Conservation (phyloP, 2,797 vertebrate species). For the Pachyuromys duprasi region DNA sequence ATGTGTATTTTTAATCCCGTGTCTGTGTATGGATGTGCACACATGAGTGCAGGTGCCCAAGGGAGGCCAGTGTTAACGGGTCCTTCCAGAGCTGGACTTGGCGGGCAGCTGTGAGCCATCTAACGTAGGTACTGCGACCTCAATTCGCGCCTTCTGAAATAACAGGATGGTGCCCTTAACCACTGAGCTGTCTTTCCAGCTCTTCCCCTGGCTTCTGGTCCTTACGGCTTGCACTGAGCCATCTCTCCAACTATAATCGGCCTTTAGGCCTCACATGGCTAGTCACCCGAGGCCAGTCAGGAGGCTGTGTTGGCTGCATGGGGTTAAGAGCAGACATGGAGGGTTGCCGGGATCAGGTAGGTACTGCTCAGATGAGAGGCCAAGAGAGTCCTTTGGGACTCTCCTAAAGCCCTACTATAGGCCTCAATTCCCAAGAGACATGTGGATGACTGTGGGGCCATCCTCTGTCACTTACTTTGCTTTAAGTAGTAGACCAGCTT, state of each 20-base stretch:
- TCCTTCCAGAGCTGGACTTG: background rate
- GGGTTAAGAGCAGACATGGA: background rate
- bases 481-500: background rate
- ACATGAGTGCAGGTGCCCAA: background rate
- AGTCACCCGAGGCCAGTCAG: background rate
- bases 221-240: background rate
- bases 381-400: too few relatives aligned
- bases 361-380: background rate
- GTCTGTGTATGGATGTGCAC: background rate
- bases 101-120: background rate
- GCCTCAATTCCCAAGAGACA: background rate
- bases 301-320: background rate
- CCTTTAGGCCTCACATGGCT: background rate
- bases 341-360: background rate
- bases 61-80: too few relatives aligned
- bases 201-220: background rate
- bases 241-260: background rate
- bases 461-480: background rate
- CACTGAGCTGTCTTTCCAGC: background rate
- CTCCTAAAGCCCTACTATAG: background rate
- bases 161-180: background rate
- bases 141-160: background rate
- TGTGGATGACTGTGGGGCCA: accelerated
- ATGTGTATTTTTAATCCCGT: background rate
- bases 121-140: background rate